Evolutionary conservation across 1,140 invertebrate genomes (phyloP).

Genomic region (Tetranychus cinnabarinus): DNA sequence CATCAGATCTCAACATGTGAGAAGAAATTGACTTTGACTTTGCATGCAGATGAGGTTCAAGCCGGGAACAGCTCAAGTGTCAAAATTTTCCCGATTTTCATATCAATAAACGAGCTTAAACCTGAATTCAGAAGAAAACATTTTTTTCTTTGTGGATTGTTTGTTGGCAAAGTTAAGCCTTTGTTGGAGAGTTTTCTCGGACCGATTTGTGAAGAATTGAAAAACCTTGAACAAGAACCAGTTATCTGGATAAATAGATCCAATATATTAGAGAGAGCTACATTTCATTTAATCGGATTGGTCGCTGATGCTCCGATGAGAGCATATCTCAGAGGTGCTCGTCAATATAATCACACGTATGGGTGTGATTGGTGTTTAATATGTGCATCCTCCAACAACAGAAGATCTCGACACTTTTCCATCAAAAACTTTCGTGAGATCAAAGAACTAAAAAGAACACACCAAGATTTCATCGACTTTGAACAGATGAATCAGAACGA

Average conservation of each 20-base stretch:
- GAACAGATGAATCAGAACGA: too few species aligned
- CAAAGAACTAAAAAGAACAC: too few species aligned
- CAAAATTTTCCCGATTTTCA: not conserved
- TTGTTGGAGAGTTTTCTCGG: not conserved
- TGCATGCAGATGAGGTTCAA: not conserved
- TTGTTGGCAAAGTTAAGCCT: not conserved
- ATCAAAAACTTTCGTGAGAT: not conserved
- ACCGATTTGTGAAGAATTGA: not conserved
- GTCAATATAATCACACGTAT: not conserved
- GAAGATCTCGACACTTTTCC: not conserved
- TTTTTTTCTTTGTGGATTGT: not conserved
- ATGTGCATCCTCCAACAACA: not conserved
- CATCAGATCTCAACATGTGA: too few species aligned
- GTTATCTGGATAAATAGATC: not conserved
- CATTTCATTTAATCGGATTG: not conserved
- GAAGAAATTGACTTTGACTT: not conserved
- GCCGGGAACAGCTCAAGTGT: not conserved
- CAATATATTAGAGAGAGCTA: not conserved
- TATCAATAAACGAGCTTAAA: not conserved
- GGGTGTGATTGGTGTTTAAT: not conserved
- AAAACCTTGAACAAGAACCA: not conserved
- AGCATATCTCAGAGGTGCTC: not conserved
- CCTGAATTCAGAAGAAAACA: not conserved
- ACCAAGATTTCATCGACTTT: too few species aligned
- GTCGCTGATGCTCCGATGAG: not conserved